Conservation (phyloP, 2,797 vertebrate genomes). For the Lycodopsis pacificus region DNA sequence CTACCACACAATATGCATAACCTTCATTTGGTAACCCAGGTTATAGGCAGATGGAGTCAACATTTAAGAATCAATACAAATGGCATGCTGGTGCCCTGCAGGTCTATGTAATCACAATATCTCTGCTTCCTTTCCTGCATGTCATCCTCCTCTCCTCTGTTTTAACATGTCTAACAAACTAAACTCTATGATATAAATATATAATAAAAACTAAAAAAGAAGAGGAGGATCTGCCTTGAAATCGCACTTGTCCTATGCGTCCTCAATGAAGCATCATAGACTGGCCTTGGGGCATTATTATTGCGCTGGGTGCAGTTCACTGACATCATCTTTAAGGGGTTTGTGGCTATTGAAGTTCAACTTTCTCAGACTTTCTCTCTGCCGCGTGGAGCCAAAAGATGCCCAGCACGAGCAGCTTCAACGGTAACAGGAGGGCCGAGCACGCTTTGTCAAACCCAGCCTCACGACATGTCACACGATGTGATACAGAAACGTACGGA, state of each 20-base stretch:
- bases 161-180: not conserved
- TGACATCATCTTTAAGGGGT: not conserved
- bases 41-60: not conserved
- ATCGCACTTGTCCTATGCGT: not conserved
- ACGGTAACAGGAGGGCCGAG: not conserved
- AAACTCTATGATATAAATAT: not conserved
- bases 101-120: not conserved
- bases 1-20: not conserved
- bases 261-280: not conserved
- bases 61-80: slow-evolving; percentile 1
- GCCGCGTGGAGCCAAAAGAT: not conserved
- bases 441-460: not conserved
- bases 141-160: not conserved
- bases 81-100: not conserved
- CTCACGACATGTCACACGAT: not conserved
- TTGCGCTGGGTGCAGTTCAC: not conserved
- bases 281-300: not conserved
- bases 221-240: not conserved
- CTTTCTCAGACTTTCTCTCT: not conserved
- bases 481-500: not conserved
- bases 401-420: slow-evolving; percentile 3
- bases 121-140: not conserved
- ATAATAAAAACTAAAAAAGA: not conserved
- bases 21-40: not conserved
- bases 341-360: not conserved